Evolutionary conservation across 2,113 vertebrate genomes (phyloP), one percentile per base, ranked within the genome.

Genomic region (Glareola pratincola): DNA sequence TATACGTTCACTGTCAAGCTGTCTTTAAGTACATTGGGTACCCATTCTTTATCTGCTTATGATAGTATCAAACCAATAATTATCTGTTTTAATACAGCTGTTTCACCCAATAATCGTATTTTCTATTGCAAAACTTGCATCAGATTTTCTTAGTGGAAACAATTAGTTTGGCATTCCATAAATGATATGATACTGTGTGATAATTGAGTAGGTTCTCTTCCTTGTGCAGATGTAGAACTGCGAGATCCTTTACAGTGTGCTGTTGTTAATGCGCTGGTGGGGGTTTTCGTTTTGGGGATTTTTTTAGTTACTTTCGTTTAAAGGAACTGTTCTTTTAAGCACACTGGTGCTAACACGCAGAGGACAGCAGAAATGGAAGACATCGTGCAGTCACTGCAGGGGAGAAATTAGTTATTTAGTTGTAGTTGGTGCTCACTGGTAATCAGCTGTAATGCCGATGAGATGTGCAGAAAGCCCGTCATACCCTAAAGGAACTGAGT

Each of bases 391-490:
- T 81, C 76, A 56, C 56, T 4, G 2, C 23, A n/a, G 50, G 76
- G 76, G 54, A 88, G 69, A 83, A 66, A 74, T 64, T 2, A 27
- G 53, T 95, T 60, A 75, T 72, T 94, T 94, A 32, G 88, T 54
- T 97, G 83, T 80, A 19, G 4, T 48, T 88, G 79, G 60, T 92
- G 93, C 63, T 95, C 74, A 54, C 43, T 90, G 95, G 66, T 90
- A 84, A 80, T 90, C 54, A 75, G 77, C 41, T 94, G 43, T 77
- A 73, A 79, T 89, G 57, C 66, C 17, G n/a, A 22, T 74, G 20
- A 71, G 53, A 66, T 73, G 39, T 95, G 87, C 87, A 72, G 85
- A 59, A 89, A 87, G 72, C 60, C 76, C n/a, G 20, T 45, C 34
- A 1, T 67, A 21, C 67, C 92, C 82, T 76, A 6, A 23, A 92